These are phyloP conservation scores for Melieria crassipennis DNA, from an alignment of 2,888 invertebrate genomes.

Conservation along the genomic window DNA sequence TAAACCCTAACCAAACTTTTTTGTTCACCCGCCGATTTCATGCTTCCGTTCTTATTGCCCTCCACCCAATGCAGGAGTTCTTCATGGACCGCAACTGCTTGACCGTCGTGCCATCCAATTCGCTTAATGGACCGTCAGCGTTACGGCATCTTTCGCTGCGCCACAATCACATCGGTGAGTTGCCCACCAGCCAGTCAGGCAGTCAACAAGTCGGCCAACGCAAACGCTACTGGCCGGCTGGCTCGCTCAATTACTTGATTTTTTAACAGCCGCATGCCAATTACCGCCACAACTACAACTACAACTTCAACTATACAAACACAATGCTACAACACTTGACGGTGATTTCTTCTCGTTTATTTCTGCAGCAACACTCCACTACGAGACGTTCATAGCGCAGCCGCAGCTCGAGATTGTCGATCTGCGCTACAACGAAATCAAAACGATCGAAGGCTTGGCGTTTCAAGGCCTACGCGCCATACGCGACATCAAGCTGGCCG, in stretches of 20 bases:
- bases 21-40: slow-evolving; percentile 1
- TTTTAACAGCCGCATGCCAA: not conserved
- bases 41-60: not conserved
- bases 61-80: slow-evolving; percentile 72
- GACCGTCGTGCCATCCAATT: slow-evolving; percentile 77
- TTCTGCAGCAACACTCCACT: slow-evolving; percentile 65
- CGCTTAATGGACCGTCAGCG: slow-evolving; percentile 82
- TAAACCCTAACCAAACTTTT: not conserved
- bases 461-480: slow-evolving; percentile 76
- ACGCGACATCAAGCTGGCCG: slow-evolving; percentile 76
- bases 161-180: slow-evolving; percentile 83
- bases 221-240: too few relatives aligned
- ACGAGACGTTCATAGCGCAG: slow-evolving; percentile 77
- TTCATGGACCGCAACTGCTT: slow-evolving; percentile 84
- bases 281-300: too few relatives aligned
- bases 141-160: slow-evolving; percentile 78
- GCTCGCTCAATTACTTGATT: slow-evolving; percentile 9
- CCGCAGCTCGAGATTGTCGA: slow-evolving; percentile 78
- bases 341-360: too few relatives aligned
- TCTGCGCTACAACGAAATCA: slow-evolving; percentile 81
- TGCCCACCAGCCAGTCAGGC: not conserved
- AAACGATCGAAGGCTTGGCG: slow-evolving; percentile 79
- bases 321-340: too few relatives aligned
- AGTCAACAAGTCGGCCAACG: not conserved
- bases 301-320: too few relatives aligned